Base-by-base conservation (phyloP, 2,113 vertebrate species). In the Triplophysa dalaica region DNA sequence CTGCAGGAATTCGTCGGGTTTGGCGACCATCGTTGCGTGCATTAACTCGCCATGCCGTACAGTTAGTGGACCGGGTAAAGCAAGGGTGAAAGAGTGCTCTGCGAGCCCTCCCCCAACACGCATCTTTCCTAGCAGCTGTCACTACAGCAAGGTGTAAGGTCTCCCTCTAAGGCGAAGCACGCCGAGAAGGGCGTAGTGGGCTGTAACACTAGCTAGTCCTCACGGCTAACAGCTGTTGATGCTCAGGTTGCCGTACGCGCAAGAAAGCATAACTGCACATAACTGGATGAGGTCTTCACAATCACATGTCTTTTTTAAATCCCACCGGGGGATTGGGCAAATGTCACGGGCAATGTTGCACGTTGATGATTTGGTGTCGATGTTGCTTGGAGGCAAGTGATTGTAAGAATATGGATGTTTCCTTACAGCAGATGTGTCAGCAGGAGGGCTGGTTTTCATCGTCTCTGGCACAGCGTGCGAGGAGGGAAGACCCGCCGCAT, bases 181-280 rank as follows among this genome's bases (percentile, higher is more conserved):
- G 50, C 43, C 11, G 48, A 65, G 61, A 16, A 76, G 63, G 26
- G 68, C 72, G 82, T 60, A 83, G 70, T 33, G 16, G 13, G 22
- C 43, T 87, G 89, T 89, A 91, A 91, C 83, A 82, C 56, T 85
- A 91, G 66, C 86, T 81, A 61, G 63, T 2, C 48, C 83, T 76
- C 68, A 77, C 77, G 83, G 79, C 85, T 74, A 73, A 89, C 92
- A 92, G 90, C 91, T 92, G 91, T 45, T 63, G 56, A 43, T 41
- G 74, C 65, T 74, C 77, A 72, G 88, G 50, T 91, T 84, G 21
- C 77, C 76, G 91, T 91, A 88, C 89, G 54, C 81, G 80, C 79
- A 75, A 60, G 54, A 85, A 81, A 85, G 87, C 87, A 87, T 87
- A 86, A 84, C 86, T 84, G 72, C 84, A 87, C 85, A 81, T 83